Evolutionary conservation across 2,797 vertebrate genomes (phyloP).

Genomic region (Mus minutoides): DNA sequence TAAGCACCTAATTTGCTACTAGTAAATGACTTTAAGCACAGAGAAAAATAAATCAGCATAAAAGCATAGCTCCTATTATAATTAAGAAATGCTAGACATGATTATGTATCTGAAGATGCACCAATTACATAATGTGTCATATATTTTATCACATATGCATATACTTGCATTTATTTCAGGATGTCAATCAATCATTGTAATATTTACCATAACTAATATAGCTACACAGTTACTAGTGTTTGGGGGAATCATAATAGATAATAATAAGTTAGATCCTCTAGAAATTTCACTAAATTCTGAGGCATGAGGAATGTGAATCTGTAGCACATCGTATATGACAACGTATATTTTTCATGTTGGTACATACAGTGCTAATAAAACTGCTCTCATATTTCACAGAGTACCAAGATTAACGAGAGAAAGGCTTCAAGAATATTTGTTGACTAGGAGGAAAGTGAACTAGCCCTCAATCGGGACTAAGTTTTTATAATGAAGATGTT

Average conservation of each 20-base stretch:
- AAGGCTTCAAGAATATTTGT: not conserved
- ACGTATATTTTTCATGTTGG: not conserved
- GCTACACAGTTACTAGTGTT: not conserved
- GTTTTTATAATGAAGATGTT: not conserved
- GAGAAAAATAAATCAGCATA: constrained; percentile 39
- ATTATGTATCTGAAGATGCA: not conserved
- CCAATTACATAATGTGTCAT: not conserved
- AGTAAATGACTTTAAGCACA: constrained; percentile 16
- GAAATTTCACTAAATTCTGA: not conserved
- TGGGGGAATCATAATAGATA: not conserved
- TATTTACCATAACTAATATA: not conserved
- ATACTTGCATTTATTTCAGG: not conserved
- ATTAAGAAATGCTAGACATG: constrained; percentile 17
- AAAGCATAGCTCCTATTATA: constrained; percentile 14
- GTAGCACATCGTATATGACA: not conserved
- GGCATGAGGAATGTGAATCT: not conserved
- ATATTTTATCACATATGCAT: not conserved
- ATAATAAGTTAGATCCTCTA: not conserved
- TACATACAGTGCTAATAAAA: not conserved
- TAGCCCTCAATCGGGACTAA: not conserved
- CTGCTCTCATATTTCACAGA: not conserved
- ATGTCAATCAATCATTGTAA: not conserved
- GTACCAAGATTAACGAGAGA: not conserved
- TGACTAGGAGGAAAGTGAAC: not conserved
- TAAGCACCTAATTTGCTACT: constrained; percentile 51